Percentiles rank a stretch among this genome's conserved stretches.
Evolutionary conservation across 2,113 vertebrate genomes (phyloP).

Genomic region (Boulengeromyrus knoepffleri): DNA sequence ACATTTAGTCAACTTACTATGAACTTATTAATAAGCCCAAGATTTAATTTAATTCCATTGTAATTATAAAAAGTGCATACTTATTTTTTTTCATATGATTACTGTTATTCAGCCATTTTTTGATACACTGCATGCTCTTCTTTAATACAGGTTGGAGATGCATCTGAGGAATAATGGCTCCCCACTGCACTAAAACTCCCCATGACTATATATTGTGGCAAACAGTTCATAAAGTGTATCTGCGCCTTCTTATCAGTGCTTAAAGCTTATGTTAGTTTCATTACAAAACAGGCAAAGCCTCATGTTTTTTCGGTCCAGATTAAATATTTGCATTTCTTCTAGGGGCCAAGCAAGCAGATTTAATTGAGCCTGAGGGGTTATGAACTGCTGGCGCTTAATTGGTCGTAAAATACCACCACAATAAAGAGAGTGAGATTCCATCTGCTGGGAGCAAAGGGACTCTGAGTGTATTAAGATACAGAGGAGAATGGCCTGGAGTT

Average conservation of each 20-base stretch:
- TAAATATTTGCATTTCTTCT: constrained; percentile 81
- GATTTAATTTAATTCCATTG: neutral
- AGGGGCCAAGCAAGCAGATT: constrained; percentile 78
- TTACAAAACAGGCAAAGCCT: neutral
- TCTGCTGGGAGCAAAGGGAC: constrained; percentile 80
- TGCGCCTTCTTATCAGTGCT: neutral
- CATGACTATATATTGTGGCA: neutral
- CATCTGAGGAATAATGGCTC: neutral
- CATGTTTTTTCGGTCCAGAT: constrained; percentile 62
- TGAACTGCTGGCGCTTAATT: constrained; percentile 99
- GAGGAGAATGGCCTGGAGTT: constrained; percentile 82
- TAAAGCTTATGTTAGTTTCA: neutral
- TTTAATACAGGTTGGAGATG: neutral
- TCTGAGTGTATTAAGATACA: constrained; percentile 87
- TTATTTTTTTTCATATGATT: neutral
- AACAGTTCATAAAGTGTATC: neutral
- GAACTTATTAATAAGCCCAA: neutral
- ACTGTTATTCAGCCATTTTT: neutral
- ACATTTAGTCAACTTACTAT: neutral
- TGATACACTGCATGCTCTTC: neutral
- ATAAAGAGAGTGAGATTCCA: constrained; percentile 88
- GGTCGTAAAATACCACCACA: constrained; percentile 91
- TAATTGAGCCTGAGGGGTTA: constrained; percentile 93
- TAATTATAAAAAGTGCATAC: neutral
- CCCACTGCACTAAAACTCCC: neutral